A percentile compares a stretch with the other conserved stretches of the same genome.
phyloP scores from a whole-genome alignment of 2,888 invertebrate species.

The Spodoptera picta region DNA sequence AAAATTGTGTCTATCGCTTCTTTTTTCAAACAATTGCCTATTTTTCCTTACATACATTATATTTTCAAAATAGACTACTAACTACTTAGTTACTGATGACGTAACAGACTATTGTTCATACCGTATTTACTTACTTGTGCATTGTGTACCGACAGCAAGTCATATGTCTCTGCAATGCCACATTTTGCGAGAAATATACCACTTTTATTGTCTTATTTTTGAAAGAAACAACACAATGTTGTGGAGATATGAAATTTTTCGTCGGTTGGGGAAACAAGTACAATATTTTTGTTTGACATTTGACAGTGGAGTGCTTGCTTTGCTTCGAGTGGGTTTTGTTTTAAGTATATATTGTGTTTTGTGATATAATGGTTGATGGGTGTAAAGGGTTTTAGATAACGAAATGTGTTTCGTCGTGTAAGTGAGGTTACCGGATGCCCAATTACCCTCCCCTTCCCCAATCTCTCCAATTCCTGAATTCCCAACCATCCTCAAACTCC shows the following conservation, averaged over 20 bases:
- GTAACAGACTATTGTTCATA: slow-evolving; percentile 45
- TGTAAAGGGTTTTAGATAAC: no score
- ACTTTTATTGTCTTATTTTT: slow-evolving; percentile 33
- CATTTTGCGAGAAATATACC: slow-evolving; percentile 36
- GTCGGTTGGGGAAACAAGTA: not conserved
- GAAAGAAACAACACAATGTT: slow-evolving; percentile 1
- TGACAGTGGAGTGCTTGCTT: not conserved
- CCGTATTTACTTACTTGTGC: slow-evolving; percentile 48
- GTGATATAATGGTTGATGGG: no score
- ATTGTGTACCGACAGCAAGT: slow-evolving; percentile 30
- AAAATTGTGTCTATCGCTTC: no score
- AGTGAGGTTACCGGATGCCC: no score
- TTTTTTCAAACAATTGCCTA: no score
- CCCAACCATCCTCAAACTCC: no score
- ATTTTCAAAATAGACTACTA: slow-evolving; percentile 32
- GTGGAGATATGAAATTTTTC: slow-evolving; percentile 4
- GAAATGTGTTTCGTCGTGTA: no score
- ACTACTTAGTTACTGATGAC: slow-evolving; percentile 16
- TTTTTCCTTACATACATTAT: no score
- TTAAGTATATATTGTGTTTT: no score
- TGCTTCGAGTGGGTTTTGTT: no score
- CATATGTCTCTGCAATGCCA: slow-evolving; percentile 39
- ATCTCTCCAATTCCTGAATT: no score
- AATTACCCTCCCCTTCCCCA: no score
- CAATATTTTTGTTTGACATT: slow-evolving; percentile 9